A percentile compares a stretch with the other conserved stretches of the same genome.
Conservation (phyloP, 1,140 invertebrate species). For the Atopsyche davidsoni region DNA sequence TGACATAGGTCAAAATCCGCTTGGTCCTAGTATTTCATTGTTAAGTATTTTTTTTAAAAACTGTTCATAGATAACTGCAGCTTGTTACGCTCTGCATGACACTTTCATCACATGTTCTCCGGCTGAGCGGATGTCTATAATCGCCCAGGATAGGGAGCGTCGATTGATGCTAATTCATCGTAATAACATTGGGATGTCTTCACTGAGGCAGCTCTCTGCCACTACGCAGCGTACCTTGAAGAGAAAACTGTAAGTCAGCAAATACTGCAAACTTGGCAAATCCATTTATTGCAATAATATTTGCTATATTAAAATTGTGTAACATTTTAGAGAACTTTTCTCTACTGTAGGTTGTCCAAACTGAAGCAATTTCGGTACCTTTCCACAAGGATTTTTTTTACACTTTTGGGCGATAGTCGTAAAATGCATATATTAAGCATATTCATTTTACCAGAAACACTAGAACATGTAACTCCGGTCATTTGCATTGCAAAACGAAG, state of each 20-base stretch:
- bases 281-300: too few relatives aligned
- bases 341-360: too few relatives aligned
- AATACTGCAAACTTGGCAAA: background rate
- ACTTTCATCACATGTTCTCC: conserved; percentile 50
- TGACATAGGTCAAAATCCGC: too few relatives aligned
- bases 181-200: conserved; percentile 3
- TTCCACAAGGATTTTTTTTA: too few relatives aligned
- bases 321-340: conserved; percentile 4
- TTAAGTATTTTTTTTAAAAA: conserved; percentile 13
- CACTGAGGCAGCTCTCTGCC: conserved; percentile 22
- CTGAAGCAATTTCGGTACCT: too few relatives aligned
- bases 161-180: conserved; percentile 10
- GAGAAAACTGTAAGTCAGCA: conserved; percentile 22
- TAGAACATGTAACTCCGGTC: too few relatives aligned
- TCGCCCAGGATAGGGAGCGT: conserved; percentile 39
- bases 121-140: conserved; percentile 53
- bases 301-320: background rate
- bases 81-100: conserved; percentile 55
- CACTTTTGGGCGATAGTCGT: too few relatives aligned
- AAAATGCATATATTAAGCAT: too few relatives aligned
- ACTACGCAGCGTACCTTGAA: conserved; percentile 27
- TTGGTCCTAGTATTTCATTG: conserved; percentile 1
- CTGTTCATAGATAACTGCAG: conserved; percentile 59
- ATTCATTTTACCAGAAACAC: too few relatives aligned
- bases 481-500: too few relatives aligned